Percentiles rank a stretch among this genome's conserved stretches.
These are phyloP conservation scores for Parapsyche elsis DNA, from an alignment of 1,140 invertebrate genomes.

Conservation along the genomic window DNA sequence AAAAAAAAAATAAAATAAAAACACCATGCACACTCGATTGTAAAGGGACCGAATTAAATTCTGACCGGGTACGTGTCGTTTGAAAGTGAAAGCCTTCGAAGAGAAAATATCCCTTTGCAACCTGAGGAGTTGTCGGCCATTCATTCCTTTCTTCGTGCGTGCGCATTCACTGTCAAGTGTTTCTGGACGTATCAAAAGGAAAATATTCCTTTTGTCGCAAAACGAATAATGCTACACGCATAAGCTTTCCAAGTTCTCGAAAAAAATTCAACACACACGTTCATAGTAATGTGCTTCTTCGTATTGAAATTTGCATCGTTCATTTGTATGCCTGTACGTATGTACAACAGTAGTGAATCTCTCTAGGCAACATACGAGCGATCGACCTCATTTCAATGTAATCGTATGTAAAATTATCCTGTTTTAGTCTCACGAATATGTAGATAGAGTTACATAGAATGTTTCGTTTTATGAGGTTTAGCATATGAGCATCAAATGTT, in stretches of 20 bases:
- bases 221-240: background rate
- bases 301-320: too few species aligned
- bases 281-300: too few species aligned
- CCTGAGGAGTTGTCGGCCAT: background rate
- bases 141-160: constrained; percentile 10
- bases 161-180: background rate
- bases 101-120: constrained; percentile 6
- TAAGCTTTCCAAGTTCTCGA: background rate
- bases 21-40: background rate
- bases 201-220: constrained; percentile 16
- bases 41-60: constrained; percentile 36
- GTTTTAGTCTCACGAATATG: background rate
- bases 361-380: too few species aligned
- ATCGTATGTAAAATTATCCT: constrained; percentile 9
- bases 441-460: background rate
- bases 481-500: too few species aligned
- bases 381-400: background rate
- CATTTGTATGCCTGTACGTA: too few species aligned
- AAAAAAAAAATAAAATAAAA: constrained; percentile 29
- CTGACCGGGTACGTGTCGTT: constrained; percentile 13
- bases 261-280: background rate
- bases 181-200: background rate
- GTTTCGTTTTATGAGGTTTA: too few species aligned
- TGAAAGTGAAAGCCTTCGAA: constrained; percentile 13
- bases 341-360: too few species aligned